Evolutionary conservation across 1,140 invertebrate genomes (phyloP), one percentile per base, ranked within the genome.

Genomic region (Anoplophora glabripennis): DNA sequence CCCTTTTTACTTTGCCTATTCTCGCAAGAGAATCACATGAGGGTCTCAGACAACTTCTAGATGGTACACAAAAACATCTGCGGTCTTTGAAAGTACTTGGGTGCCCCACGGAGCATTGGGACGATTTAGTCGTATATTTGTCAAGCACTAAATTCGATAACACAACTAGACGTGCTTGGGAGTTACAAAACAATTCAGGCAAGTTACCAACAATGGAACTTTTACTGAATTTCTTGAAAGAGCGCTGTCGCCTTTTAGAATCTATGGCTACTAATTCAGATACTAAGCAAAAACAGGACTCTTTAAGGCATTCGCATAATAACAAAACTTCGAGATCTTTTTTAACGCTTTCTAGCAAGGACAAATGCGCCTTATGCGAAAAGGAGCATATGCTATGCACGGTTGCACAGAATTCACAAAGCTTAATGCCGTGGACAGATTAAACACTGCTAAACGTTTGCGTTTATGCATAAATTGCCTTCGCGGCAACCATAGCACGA

Each of bases 141-240:
- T 37, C 64, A 36, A 47, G 35, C 11, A 54, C 18, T 21, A 71
- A 67, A 63, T 59, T 70, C 11, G 68, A 66, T 17, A 53, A 35
- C 34, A 15, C 36, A 10, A 67, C 65, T 7, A 45, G 45, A 35
- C 52, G 57, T n/a, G 64, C 62, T 34, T 71, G 66, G 67, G 62
- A 71, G 38, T 62, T 48, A 28, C 28, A 15, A 10, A 21, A 18
- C 14, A 28, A 38, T 62, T 45, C 38, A 36, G 42, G 35, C 4
- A 54, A 38, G 4, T 28, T 61, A 41, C 35, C 52, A 4, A 55
- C 37, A 17, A 7, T 55, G 17, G 36, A 61, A 18, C 18, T 57
- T 46, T 52, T 61, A 38, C 34, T 42, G 12, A 11, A 52, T 17
- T 61, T 47, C 14, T 37, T 56, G n/a, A 44, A 47, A 11, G 34